Evolutionary conservation across 2,888 invertebrate species (phyloP).

Genomic region (Lissonota sp.): DNA sequence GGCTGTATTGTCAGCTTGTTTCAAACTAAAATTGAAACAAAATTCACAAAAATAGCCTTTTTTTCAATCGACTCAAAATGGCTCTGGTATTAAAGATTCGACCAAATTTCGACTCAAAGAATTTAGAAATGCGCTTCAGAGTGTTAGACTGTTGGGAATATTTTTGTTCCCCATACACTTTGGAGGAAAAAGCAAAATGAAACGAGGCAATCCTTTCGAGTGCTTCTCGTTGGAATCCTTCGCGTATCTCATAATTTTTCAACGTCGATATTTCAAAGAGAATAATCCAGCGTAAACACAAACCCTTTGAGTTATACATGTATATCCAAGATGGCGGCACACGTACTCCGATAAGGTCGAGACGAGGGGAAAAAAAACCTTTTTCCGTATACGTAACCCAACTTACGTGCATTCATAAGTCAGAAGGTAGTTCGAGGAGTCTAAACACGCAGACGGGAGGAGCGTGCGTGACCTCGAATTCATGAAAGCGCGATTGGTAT

Average conservation of each 20-base stretch:
- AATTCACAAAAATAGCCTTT: too few species aligned
- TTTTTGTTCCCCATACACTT: slow-evolving; percentile 3
- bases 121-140: too few species aligned
- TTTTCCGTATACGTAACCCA: slow-evolving; percentile 6
- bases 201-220: not conserved
- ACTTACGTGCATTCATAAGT: slow-evolving; percentile 51
- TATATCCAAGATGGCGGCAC: slow-evolving; percentile 10
- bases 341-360: slow-evolving; percentile 10
- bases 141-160: too few species aligned
- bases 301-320: slow-evolving; percentile 32
- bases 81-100: too few species aligned
- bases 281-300: slow-evolving; percentile 27
- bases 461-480: slow-evolving; percentile 56
- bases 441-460: slow-evolving; percentile 4
- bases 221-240: not conserved
- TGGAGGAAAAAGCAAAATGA: slow-evolving; percentile 3
- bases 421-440: slow-evolving; percentile 35
- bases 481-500: slow-evolving; percentile 29
- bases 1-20: too few species aligned
- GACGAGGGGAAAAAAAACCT: slow-evolving; percentile 18
- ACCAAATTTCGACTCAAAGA: too few species aligned
- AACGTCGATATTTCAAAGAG: slow-evolving; percentile 45
- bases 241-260: slow-evolving; percentile 28
- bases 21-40: too few species aligned
- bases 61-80: too few species aligned